Evolutionary conservation across 2,888 invertebrate genomes (phyloP), one percentile per base, ranked within the genome.

Genomic region (Ceriagrion tenellum): DNA sequence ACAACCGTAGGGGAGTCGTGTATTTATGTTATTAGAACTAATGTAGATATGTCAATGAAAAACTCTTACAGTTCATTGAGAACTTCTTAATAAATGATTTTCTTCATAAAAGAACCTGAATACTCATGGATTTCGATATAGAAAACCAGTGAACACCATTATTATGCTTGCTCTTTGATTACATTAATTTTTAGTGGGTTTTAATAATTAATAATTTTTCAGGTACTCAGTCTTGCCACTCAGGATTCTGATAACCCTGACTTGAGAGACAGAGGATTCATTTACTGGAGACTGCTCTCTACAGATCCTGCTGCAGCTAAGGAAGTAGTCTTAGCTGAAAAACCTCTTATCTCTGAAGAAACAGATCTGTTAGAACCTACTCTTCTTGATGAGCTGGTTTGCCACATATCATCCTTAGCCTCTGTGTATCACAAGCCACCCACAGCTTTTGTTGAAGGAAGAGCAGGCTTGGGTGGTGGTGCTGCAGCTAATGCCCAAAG

Each of bases 381-480:
- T 0, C 97, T 99, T 88, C 97, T 99, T 95, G 99, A 99, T 97
- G 99, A 99, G 97, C 98, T 99, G 95, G 99, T 99, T 96, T 99
- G 99, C 97, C 99, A 99, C 97, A 99, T 99, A 96, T 99, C 99
- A 95, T 99, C 99, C 90, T 97, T 99, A 96, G 99, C 99, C 0
- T 99, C 99, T 88, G 99, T 99, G 23, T 99, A 99, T 97, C 99
- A 99, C 97, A 99, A 99, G 97, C 99, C 99, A 47, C 99, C 99
- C 0, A 99, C 99, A 23, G 99, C 99, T 0, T 99, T 99, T 97
- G 99, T 99, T 16, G 99, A 99, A 97, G 99, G 99, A 96, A 97
- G 97, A 96, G 97, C 97, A 96, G 97, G 97, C 74, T 90, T 96
- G 55, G 93, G 93, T 47, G 93, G 93, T 47, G 93, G 93, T 47